Evolutionary conservation across 2,113 vertebrate genomes (phyloP), one percentile per base, ranked within the genome.

Genomic region (Neodon shergylaensis): DNA sequence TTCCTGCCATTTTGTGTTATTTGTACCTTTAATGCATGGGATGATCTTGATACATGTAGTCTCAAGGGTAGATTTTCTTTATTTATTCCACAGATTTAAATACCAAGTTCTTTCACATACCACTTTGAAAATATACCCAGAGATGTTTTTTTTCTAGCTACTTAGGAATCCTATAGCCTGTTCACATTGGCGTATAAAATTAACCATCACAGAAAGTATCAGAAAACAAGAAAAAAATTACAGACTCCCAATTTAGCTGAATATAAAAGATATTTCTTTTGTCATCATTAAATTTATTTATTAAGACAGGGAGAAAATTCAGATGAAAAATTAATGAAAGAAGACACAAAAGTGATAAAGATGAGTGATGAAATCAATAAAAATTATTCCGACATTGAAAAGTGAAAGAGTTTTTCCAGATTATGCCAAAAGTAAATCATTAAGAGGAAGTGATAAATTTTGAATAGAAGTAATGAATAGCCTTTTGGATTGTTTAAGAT

Each of bases 261-360:
- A 68, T 93, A 94, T 82, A 24, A 92, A 92, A 90, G 1, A 36
- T 65, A 81, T 12, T 88, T 47, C 9, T 96, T 97, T 95, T 96
- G 54, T 95, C 72, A 94, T 88, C n/a, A 92, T 97, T 91, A 96
- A 88, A 90, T 92, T 92, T 96, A 90, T 96, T 96, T 97, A 92
- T 97, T 96, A 85, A 95, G 94, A 52, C 33, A 91, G 76, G 76
- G 47, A 95, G 58, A 95, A 86, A 95, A 95, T 92, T 94, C 39
- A 91, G 52, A 91, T 95, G 72, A 96, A 96, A 94, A 94, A 76
- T 94, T 92, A 97, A 96, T 94, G 83, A 96, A 94, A 96, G 72
- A 85, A 92, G 79, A 95, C 42, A 73, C 6, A 91, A 95, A 79
- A 97, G n/a, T 91, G 61, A 95, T 91, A 96, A 93, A 93, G n/a